phyloP scores from a whole-genome alignment of 2,113 vertebrate species.

The Daphoenositta chrysoptera region DNA sequence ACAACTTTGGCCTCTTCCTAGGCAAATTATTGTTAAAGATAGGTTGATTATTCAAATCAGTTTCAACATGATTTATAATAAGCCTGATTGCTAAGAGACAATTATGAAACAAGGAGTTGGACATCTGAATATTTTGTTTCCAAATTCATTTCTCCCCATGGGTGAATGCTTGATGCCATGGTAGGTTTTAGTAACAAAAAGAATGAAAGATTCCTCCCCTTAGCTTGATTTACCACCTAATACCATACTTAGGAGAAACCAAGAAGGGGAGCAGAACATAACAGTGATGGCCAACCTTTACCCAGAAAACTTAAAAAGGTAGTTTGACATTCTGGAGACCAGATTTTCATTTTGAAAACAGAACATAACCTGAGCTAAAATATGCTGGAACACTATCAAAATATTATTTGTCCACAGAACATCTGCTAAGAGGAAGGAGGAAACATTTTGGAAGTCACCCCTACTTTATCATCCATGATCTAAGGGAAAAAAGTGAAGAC shows the following conservation, averaged over 20 bases:
- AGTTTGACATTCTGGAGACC: background rate
- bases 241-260: background rate
- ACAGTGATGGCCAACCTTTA: background rate
- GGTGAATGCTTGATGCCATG: background rate
- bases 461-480: background rate
- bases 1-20: background rate
- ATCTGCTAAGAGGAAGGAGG: background rate
- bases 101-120: background rate
- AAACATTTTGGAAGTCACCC: background rate
- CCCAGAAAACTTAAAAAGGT: background rate
- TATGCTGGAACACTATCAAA: background rate
- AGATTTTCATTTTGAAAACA: background rate
- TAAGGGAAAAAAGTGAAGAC: background rate
- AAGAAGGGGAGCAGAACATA: background rate
- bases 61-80: background rate
- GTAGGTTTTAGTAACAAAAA: background rate
- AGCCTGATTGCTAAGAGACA: background rate
- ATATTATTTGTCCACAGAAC: background rate
- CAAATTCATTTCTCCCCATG: background rate
- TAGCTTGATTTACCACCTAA: background rate
- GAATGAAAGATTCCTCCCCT: background rate
- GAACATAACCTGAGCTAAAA: background rate
- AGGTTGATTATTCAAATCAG: background rate
- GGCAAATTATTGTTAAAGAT: background rate
- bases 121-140: background rate